Evolutionary conservation across 2,888 invertebrate species (phyloP), one percentile per base, ranked within the genome.

Genomic region (Willowsia nigromaculata): DNA sequence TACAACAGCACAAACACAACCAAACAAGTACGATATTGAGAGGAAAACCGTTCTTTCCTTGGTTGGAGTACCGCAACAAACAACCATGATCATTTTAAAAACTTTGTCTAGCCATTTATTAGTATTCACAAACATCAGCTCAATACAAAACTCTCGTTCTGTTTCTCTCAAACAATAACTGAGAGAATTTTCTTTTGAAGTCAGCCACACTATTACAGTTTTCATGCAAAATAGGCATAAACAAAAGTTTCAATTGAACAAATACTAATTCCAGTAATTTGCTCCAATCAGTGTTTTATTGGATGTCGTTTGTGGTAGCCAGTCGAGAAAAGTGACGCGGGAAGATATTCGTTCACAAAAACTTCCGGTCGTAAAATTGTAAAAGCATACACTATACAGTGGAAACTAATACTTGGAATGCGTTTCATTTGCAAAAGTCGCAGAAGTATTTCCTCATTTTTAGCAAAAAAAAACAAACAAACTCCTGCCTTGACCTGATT

Each of bases 401-500:
- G n/a, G n/a, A n/a, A n/a, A n/a, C n/a, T n/a, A n/a, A n/a, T n/a
- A n/a, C n/a, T n/a, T n/a, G n/a, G n/a, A n/a, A n/a, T n/a, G n/a
- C n/a, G n/a, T n/a, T n/a, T n/a, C n/a, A n/a, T n/a, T n/a, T n/a
- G n/a, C n/a, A n/a, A n/a, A n/a, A n/a, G n/a, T n/a, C n/a, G n/a
- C n/a, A n/a, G n/a, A n/a, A n/a, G n/a, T n/a, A n/a, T n/a, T n/a
- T n/a, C n/a, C n/a, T n/a, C n/a, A 2, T 7, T 47, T 76, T 43
- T 76, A 0, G 6, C 6, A 9, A 76, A 30, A 50, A 33, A 68
- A 68, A 37, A 4, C 37, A 47, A 13, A 22, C 3, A 5, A n/a
- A n/a, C n/a, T n/a, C n/a, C n/a, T 56, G 40, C 80, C 80, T 76
- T 76, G 76, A 76, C 76, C 47, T 50, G 18, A 76, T 76, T 76